Percentiles rank a stretch among this genome's conserved stretches.
Evolutionary conservation across 2,797 vertebrate species (phyloP).

Genomic region (Megaceryle alcyon): DNA sequence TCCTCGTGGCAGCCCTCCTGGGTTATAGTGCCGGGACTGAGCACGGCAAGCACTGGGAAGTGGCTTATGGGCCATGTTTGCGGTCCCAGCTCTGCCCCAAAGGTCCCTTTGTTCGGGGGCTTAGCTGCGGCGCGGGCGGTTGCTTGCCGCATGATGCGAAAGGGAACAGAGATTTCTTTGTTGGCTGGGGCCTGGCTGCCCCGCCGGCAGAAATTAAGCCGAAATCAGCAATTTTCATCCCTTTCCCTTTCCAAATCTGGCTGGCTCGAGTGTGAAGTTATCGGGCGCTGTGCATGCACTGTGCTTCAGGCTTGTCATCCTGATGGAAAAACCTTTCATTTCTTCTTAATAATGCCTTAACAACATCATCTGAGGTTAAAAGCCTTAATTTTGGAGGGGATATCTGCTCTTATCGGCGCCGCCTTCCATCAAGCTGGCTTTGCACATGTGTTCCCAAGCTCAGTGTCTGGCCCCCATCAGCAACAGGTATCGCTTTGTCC

Average conservation of each 20-base stretch:
- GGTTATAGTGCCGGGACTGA: not conserved
- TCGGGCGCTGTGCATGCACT: rapidly evolving
- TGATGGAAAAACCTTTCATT: not conserved
- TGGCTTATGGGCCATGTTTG: not conserved
- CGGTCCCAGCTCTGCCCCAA: constrained; percentile 17
- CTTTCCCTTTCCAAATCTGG: not conserved
- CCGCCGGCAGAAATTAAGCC: not conserved
- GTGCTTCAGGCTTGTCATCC: not conserved
- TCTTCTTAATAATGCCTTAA: rapidly evolving
- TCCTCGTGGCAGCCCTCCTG: not conserved
- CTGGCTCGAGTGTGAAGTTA: not conserved
- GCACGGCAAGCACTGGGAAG: not conserved
- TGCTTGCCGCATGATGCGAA: not conserved
- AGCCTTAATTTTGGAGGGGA: rapidly evolving
- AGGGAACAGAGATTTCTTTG: constrained; percentile 70
- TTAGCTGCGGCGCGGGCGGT: not conserved
- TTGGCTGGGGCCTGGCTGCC: not conserved
- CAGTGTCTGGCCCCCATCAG: rapidly evolving
- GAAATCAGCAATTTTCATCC: constrained; percentile 24
- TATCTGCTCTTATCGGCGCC: not conserved
- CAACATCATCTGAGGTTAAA: not conserved
- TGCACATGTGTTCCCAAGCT: rapidly evolving
- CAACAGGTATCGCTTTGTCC: not conserved
- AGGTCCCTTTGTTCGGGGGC: constrained; percentile 55
- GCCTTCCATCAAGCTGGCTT: not conserved